phyloP scores from a whole-genome alignment of 2,888 invertebrate genomes.

The Alloscopus bannaensis region DNA sequence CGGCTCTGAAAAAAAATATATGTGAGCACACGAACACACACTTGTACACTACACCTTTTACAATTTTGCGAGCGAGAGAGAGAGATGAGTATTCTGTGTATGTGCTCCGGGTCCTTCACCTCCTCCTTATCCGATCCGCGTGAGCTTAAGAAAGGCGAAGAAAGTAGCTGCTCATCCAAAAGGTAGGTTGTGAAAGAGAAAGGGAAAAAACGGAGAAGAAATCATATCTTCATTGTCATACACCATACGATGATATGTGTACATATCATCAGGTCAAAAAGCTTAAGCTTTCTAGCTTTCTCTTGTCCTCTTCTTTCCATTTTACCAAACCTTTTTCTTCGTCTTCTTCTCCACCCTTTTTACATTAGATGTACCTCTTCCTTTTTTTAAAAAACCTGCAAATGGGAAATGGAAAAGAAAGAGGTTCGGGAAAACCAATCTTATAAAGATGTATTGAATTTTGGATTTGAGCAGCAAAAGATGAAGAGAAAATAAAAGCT shows the following conservation, averaged over 20 bases:
- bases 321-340: conserved; percentile 1
- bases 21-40: too few relatives aligned
- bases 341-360: neutral
- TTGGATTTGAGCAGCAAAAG: too few relatives aligned
- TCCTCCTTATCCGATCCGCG: conserved; percentile 41
- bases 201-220: neutral
- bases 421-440: conserved; percentile 28
- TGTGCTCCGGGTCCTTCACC: conserved; percentile 59
- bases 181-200: neutral
- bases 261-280: conserved; percentile 40
- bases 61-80: neutral
- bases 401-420: conserved; percentile 1
- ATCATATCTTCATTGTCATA: conserved; percentile 27
- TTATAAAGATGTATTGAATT: conserved; percentile 36
- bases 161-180: neutral
- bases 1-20: conserved; percentile 49
- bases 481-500: too few relatives aligned
- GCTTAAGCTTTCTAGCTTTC: conserved; percentile 18
- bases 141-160: conserved; percentile 32
- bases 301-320: conserved; percentile 3
- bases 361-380: neutral
- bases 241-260: neutral
- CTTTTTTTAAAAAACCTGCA: too few relatives aligned
- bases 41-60: conserved; percentile 2
- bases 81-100: conserved; percentile 1